These are phyloP conservation scores for Cyclophora albipunctata DNA, from an alignment of 2,888 invertebrate genomes.

Conservation along the genomic window DNA sequence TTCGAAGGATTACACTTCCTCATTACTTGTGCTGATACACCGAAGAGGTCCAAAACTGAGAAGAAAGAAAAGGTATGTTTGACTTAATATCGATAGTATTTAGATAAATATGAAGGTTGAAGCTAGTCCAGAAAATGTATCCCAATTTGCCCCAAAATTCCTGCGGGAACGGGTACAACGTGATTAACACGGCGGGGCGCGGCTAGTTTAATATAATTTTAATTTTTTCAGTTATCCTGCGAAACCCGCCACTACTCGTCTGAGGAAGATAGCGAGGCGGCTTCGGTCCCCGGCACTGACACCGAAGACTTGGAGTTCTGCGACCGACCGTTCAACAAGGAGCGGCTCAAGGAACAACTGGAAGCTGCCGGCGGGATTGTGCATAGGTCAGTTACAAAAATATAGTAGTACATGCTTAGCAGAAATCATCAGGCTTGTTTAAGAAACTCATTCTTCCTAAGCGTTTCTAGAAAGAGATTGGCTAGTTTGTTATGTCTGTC, in stretches of 20 bases:
- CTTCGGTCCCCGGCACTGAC: slow-evolving; percentile 65
- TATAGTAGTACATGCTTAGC: too few relatives aligned
- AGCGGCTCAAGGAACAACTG: slow-evolving; percentile 76
- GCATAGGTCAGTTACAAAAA: slow-evolving; percentile 54
- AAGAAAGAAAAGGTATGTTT: slow-evolving; percentile 25
- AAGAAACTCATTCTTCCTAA: not conserved
- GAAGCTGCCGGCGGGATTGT: slow-evolving; percentile 78
- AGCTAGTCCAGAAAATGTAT: not conserved
- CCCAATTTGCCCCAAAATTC: not conserved
- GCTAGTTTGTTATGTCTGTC: too few relatives aligned
- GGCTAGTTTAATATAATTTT: too few relatives aligned
- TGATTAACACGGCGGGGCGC: too few relatives aligned
- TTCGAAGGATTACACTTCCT: slow-evolving; percentile 76
- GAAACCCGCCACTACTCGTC: slow-evolving; percentile 65
- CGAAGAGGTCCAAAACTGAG: slow-evolving; percentile 27
- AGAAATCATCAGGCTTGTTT: too few relatives aligned
- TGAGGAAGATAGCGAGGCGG: slow-evolving; percentile 60
- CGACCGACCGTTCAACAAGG: slow-evolving; percentile 61
- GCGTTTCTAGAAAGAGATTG: too few relatives aligned
- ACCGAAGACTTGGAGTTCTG: slow-evolving; percentile 73
- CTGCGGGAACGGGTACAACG: too few relatives aligned
- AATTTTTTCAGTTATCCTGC: too few relatives aligned
- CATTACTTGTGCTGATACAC: slow-evolving; percentile 73
- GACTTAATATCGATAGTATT: not conserved
- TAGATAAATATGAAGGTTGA: not conserved